Conservation (phyloP, 1,140 invertebrate species). For the Drosophila orena region DNA sequence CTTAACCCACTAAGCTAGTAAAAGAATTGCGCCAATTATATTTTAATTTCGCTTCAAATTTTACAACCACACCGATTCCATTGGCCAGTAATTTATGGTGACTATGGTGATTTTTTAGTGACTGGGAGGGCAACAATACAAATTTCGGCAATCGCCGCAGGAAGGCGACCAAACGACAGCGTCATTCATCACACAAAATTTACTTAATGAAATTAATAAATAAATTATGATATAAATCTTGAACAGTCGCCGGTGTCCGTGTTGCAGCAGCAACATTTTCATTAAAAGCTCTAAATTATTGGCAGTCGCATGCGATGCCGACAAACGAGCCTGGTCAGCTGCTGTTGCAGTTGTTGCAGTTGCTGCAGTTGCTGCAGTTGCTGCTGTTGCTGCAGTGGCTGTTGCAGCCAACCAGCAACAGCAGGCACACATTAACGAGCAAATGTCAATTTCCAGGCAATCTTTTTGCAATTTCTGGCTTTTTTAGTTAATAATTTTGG, state of each 20-base stretch:
- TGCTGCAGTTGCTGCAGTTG: conserved; percentile 9
- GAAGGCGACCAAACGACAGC: conserved; percentile 59
- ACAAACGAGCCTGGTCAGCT: conserved; percentile 67
- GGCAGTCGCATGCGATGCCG: conserved; percentile 74
- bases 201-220: conserved; percentile 84
- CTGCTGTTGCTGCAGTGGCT: conserved; percentile 3
- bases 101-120: conserved; percentile 48
- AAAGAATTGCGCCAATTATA: neutral
- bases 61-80: conserved; percentile 25
- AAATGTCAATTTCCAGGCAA: conserved; percentile 81
- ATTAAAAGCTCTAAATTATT: conserved; percentile 83
- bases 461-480: conserved; percentile 72
- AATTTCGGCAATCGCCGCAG: conserved; percentile 47
- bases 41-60: neutral
- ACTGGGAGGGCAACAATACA: conserved; percentile 64
- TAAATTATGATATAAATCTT: conserved; percentile 83
- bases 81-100: conserved; percentile 51
- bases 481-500: conserved; percentile 80
- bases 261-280: conserved; percentile 71
- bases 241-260: conserved; percentile 45
- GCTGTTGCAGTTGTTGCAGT: conserved; percentile 14
- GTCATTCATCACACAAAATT: conserved; percentile 78
- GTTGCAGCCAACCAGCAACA: conserved; percentile 27
- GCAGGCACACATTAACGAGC: conserved; percentile 70
- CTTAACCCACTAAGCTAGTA: neutral